Evolutionary conservation across 1,140 invertebrate genomes (phyloP), one percentile per base, ranked within the genome.

Genomic region (Lordiphosa stackelbergi): DNA sequence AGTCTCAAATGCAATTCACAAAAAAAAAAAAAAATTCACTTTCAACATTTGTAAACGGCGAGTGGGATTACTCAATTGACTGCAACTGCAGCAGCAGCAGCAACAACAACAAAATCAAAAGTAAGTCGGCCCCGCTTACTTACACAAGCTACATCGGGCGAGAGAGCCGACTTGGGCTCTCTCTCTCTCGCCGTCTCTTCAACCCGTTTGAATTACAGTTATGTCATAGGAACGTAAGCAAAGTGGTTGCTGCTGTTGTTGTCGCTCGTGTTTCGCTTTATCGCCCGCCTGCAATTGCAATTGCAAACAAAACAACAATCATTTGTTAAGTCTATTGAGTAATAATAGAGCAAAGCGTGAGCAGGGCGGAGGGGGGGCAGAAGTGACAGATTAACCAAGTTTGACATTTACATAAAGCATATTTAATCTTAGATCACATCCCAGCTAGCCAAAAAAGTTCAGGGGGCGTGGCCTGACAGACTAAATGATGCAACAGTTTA

Each of bases 151-250:
- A n/a, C n/a, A n/a, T n/a, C 16, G 16, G 16, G 16, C 16, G 16
- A 16, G 16, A 16, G 16, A 16, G 52, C 48, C 4, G 53, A 6
- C 59, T 66, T 19, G 2, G 16, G 22, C 13, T 46, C 35, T 48
- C 48, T 38, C 66, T 49, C 77, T 75, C 19, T 19, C n/a, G n/a
- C n/a, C n/a, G 19, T 19, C 19, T 71, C 55, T 56, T 56, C 47
- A 73, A 73, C 74, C 55, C 66, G 46, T 83, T 81, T 83, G 75
- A 81, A 79, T 79, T 79, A 81, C 75, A 81, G 75, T 81, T 81
- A 81, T 81, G 75, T 81, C 75, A 81, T 81, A 81, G 75, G 28
- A 81, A 83, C 75, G 59, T 75, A 79, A 77, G 64, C 65, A 61
- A 69, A 61, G 63, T 59, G 66, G 64, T 65, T 66, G 62, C 28